Percentiles rank a stretch among this genome's conserved stretches.
Conservation (phyloP, 2,888 invertebrate genomes). For the Julus scandinavius region DNA sequence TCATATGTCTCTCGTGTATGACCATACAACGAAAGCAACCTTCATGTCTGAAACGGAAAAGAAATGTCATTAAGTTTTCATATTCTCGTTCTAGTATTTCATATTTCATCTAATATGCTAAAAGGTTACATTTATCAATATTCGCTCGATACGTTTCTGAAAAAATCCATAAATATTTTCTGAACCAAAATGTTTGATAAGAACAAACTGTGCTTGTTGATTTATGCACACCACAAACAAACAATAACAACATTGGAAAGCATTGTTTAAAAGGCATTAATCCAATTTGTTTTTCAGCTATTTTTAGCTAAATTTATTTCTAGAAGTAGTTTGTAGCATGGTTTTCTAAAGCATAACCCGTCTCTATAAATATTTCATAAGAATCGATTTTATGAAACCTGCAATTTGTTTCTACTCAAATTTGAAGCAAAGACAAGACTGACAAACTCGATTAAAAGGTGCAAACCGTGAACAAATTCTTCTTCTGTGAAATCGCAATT, state of each 20-base stretch:
- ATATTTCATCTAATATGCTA: not conserved
- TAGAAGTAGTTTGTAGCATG: not conserved
- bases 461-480: not conserved
- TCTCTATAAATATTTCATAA: not conserved
- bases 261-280: not conserved
- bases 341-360: not conserved
- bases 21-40: slow-evolving; percentile 93
- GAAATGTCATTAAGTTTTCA: not conserved
- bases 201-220: not conserved
- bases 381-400: slow-evolving; percentile 8
- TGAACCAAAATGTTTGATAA: not conserved
- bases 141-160: too few species aligned
- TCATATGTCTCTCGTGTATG: slow-evolving; percentile 93
- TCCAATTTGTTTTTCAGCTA: not conserved
- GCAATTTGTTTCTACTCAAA: not conserved
- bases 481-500: slow-evolving; percentile 28
- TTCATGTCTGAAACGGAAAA: slow-evolving; percentile 79
- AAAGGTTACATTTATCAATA: not conserved
- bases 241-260: not conserved
- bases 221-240: not conserved
- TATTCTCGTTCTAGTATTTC: not conserved
- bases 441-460: not conserved
- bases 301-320: not conserved
- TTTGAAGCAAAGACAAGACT: not conserved
- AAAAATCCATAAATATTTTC: not conserved